Percentiles rank a stretch among this genome's conserved stretches.
These are phyloP conservation scores for Crax fasciolata DNA, from an alignment of 2,797 vertebrate genomes.

Conservation along the genomic window DNA sequence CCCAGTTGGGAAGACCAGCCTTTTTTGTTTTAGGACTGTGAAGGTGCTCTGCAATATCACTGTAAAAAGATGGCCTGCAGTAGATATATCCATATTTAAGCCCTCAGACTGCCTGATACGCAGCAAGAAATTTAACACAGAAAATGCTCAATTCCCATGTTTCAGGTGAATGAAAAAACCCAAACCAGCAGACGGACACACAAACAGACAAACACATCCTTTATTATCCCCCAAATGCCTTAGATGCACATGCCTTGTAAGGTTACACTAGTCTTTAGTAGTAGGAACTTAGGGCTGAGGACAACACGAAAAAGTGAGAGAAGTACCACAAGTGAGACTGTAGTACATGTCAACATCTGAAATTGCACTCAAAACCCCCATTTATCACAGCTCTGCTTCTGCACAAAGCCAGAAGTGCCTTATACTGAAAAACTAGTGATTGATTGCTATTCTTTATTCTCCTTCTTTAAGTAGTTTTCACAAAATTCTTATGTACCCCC, in stretches of 20 bases:
- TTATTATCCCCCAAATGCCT: not conserved
- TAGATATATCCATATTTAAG: not conserved
- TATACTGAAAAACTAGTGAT: not conserved
- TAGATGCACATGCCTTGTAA: fast-evolving
- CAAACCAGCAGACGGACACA: not conserved
- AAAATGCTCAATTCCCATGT: not conserved
- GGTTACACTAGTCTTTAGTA: not conserved
- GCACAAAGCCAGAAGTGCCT: not conserved
- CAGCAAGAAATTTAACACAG: not conserved
- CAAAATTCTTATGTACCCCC: not conserved
- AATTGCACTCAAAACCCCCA: not conserved
- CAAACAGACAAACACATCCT: not conserved
- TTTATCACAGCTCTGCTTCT: not conserved
- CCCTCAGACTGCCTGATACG: not conserved
- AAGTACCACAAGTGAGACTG: not conserved
- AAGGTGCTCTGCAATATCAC: not conserved
- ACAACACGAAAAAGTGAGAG: not conserved
- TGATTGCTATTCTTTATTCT: not conserved
- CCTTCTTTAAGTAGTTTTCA: not conserved
- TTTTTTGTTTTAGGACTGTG: not conserved
- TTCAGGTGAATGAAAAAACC: not conserved
- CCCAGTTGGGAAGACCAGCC: not conserved
- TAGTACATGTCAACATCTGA: not conserved
- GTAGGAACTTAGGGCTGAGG: not conserved
- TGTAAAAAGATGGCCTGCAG: not conserved